Evolutionary conservation across 1,140 invertebrate species (phyloP), one percentile per base, ranked within the genome.

Genomic region (Phymastichus coffea): DNA sequence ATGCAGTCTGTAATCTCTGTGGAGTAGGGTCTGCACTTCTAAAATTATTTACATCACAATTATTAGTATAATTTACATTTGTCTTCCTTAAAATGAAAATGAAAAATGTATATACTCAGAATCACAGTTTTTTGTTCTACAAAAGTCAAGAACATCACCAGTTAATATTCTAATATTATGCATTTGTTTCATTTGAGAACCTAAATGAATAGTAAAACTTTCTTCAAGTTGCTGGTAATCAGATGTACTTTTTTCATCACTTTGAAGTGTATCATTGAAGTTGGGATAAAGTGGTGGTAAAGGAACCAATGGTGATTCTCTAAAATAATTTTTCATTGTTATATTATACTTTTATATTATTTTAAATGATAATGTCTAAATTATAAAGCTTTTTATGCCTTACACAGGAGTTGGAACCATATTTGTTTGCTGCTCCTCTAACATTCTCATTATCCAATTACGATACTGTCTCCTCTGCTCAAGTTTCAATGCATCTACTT

Each of bases 131-230:
- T 83, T 82, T 12, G 84, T 79, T 38, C 85, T 82, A 75, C 94
- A 96, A 61, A 98, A 85, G 70, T 97, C 92, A 63, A 97, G 83
- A 25, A 92, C 85, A 79, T 95, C 88, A 10, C 88, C 88, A 62
- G 92, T 90, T 7, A 98, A 80, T 53, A 99, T 88, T 48, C 96
- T 83, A 64, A 98, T 89, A 80, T 99, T 99, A 78, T 99, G 95
- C 83, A 95, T 98, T 71, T 97, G 94, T 80, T 99, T 99, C 79
- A 99, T 86, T 80, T 99, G 97, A 2, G 95, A 94, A 57, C 96
- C 96, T 55, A 98, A 81, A 81, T 98, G 94, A 68, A 98, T 97
- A 14, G 95, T 98, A 73, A 98, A 98, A 80, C 95, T 97, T 82
- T 98, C 95, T 80, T 97, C 94, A 17, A 79, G 63, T 23, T 78